Evolutionary conservation across 2,113 vertebrate genomes (phyloP).

Genomic region (Equus quagga): DNA sequence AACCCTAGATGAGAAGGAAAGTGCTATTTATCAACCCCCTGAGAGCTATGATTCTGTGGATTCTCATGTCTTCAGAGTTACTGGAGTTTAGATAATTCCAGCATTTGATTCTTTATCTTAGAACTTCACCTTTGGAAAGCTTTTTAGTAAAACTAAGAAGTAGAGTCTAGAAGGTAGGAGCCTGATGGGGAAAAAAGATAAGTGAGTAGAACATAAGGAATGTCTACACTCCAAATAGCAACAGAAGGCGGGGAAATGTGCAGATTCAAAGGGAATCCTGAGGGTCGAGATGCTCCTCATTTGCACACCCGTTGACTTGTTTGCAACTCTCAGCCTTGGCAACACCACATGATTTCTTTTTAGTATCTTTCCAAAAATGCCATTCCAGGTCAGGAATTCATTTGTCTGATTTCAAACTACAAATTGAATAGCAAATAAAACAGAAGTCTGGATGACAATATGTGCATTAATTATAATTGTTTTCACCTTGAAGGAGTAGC

Average conservation of each 20-base stretch:
- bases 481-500: background rate
- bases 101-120: slow-evolving; percentile 74
- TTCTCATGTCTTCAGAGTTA: slow-evolving; percentile 74
- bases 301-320: slow-evolving; percentile 30
- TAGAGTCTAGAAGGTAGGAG: slow-evolving; percentile 43
- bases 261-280: background rate
- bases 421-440: slow-evolving; percentile 70
- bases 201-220: slow-evolving; percentile 39
- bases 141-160: slow-evolving; percentile 80
- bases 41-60: slow-evolving; percentile 68
- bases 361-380: slow-evolving; percentile 69
- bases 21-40: slow-evolving; percentile 68
- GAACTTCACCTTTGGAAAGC: slow-evolving; percentile 70
- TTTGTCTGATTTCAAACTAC: slow-evolving; percentile 66
- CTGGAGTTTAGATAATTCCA: slow-evolving; percentile 57
- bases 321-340: slow-evolving; percentile 47
- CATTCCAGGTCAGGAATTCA: slow-evolving; percentile 21
- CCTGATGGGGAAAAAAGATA: slow-evolving; percentile 61
- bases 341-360: slow-evolving; percentile 31
- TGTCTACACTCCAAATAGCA: background rate
- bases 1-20: slow-evolving; percentile 73
- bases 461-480: slow-evolving; percentile 68
- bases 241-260: slow-evolving; percentile 29
- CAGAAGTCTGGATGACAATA: slow-evolving; percentile 67
- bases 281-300: slow-evolving; percentile 23